These are phyloP conservation scores for Gadopsis bispinosus DNA, from an alignment of 2,797 vertebrate species.

Conservation along the genomic window DNA sequence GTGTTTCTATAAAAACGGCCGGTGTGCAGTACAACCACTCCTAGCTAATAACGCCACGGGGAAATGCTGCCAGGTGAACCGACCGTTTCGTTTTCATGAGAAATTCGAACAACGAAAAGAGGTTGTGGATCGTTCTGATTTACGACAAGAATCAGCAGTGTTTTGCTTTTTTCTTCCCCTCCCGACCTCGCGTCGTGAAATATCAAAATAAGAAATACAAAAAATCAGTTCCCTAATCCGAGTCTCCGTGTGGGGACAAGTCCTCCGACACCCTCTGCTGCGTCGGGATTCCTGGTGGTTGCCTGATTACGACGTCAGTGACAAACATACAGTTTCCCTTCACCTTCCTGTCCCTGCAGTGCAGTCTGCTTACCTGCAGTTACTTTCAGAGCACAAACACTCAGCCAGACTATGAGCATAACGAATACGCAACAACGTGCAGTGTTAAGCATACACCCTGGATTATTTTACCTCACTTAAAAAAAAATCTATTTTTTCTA, in stretches of 20 bases:
- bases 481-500: not conserved
- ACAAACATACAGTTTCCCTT: conserved; percentile 16
- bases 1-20: not conserved
- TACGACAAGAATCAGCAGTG: not conserved
- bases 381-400: conserved; percentile 3
- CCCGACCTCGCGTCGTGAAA: conserved; percentile 6
- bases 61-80: not conserved
- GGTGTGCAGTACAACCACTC: not conserved
- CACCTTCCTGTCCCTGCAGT: conserved; percentile 3
- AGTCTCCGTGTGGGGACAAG: not conserved
- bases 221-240: not conserved
- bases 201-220: not conserved
- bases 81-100: not conserved
- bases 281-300: not conserved
- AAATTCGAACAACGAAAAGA: conserved; percentile 16
- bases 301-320: conserved; percentile 37
- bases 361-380: conserved; percentile 26
- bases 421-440: not conserved
- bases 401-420: not conserved
- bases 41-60: no score
- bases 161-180: not conserved
- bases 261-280: conserved; percentile 18
- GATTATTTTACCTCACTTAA: not conserved
- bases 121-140: conserved; percentile 13
- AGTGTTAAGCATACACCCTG: not conserved